Evolutionary conservation across 2,797 vertebrate species (phyloP).

Genomic region (Paguma larvata): DNA sequence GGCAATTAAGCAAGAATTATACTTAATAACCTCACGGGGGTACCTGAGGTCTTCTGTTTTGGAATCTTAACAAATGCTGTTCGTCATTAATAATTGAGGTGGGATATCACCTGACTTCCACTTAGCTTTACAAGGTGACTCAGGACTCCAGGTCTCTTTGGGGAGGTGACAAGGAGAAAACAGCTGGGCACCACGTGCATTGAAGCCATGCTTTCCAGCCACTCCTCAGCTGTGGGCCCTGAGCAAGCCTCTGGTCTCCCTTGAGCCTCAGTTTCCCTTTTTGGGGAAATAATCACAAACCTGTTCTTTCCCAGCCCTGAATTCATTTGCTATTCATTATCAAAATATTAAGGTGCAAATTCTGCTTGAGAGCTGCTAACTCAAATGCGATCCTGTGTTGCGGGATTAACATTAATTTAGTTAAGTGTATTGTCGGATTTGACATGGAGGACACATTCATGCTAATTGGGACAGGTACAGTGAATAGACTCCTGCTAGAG

Average conservation of each 20-base stretch:
- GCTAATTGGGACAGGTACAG: slow-evolving; percentile 69
- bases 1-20: slow-evolving; percentile 74
- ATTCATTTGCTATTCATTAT: slow-evolving; percentile 31
- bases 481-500: slow-evolving; percentile 36
- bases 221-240: neutral
- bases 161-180: neutral
- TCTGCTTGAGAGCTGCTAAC: slow-evolving; percentile 50
- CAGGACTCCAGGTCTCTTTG: neutral
- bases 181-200: accelerated
- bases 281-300: neutral
- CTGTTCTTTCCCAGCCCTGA: neutral
- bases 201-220: neutral
- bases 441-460: slow-evolving; percentile 68
- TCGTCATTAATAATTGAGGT: slow-evolving; percentile 47
- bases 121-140: neutral
- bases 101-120: neutral
- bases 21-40: slow-evolving; percentile 20
- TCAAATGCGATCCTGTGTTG: slow-evolving; percentile 42
- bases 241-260: neutral
- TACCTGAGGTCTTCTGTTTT: slow-evolving; percentile 56
- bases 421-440: slow-evolving; percentile 70
- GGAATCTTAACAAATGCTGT: neutral
- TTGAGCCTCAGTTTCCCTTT: slow-evolving; percentile 27
- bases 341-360: slow-evolving; percentile 59
- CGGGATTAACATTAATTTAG: slow-evolving; percentile 59